Conservation (phyloP, 2,888 invertebrate genomes). For the Muschampia plurimacula region DNA sequence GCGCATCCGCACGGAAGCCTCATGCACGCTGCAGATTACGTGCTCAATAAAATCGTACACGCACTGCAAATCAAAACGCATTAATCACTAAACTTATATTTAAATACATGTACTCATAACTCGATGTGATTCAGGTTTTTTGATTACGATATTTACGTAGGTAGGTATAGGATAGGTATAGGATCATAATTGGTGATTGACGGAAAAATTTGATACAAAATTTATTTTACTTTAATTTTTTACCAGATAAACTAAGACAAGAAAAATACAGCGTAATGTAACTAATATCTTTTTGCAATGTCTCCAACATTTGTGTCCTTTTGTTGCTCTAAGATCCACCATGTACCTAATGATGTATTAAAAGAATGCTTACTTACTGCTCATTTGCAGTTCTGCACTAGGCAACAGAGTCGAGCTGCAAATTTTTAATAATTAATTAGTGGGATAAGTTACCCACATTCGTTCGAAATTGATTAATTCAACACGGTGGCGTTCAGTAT, state of each 20-base stretch:
- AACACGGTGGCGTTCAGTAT: constrained; percentile 52
- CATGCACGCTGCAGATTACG: constrained; percentile 34
- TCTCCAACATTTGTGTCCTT: no score
- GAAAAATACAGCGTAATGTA: not conserved
- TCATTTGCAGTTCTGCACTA: not conserved
- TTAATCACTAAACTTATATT: constrained; percentile 3
- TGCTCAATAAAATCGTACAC: constrained; percentile 37
- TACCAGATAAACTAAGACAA: not conserved
- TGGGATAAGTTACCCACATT: constrained; percentile 37
- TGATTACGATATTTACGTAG: not conserved
- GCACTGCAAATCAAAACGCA: constrained; percentile 18
- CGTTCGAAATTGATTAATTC: constrained; percentile 46
- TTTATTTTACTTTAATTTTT: no score
- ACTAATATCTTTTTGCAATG: not conserved
- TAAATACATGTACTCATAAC: not conserved
- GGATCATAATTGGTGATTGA: no score
- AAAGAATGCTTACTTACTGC: not conserved
- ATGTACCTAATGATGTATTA: not conserved
- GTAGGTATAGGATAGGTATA: not conserved
- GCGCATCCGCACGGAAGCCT: constrained; percentile 32
- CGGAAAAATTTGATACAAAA: no score
- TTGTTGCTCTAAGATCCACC: no score
- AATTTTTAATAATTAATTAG: constrained; percentile 36
- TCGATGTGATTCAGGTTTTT: no score
- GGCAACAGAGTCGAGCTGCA: constrained; percentile 9